Conservation (phyloP, 2,888 invertebrate genomes). For the Phalangium opilio region DNA sequence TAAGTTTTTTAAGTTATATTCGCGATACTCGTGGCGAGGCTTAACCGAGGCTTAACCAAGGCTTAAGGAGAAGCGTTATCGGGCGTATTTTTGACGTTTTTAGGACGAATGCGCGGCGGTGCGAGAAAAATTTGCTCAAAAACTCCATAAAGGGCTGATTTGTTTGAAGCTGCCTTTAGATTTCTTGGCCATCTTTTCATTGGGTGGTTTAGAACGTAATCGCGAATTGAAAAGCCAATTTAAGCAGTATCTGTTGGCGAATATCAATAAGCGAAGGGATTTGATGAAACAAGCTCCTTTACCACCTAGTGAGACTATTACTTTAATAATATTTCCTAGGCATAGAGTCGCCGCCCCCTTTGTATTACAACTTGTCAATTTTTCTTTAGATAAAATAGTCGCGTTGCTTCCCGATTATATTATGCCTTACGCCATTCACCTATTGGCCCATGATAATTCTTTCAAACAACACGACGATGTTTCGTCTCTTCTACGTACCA, state of each 20-base stretch:
- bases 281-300: slow-evolving; percentile 50
- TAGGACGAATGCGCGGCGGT: slow-evolving; percentile 40
- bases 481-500: slow-evolving; percentile 54
- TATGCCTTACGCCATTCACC: slow-evolving; percentile 88
- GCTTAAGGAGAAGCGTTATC: too few relatives aligned
- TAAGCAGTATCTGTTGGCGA: slow-evolving; percentile 65
- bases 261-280: slow-evolving; percentile 73
- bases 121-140: slow-evolving; percentile 69
- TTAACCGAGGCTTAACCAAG: too few relatives aligned
- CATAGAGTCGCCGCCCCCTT: too few relatives aligned
- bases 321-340: too few relatives aligned
- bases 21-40: too few relatives aligned
- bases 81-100: too few relatives aligned
- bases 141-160: slow-evolving; percentile 75
- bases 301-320: slow-evolving; percentile 28
- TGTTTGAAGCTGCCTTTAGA: slow-evolving; percentile 58
- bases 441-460: slow-evolving; percentile 81
- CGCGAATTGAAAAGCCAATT: slow-evolving; percentile 45
- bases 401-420: slow-evolving; percentile 81
- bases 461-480: slow-evolving; percentile 62
- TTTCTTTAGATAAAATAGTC: slow-evolving; percentile 9
- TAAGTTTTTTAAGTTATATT: slow-evolving; percentile 36
- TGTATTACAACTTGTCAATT: too few relatives aligned
- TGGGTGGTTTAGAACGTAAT: slow-evolving; percentile 76
- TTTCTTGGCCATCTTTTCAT: slow-evolving; percentile 88